phyloP scores from a whole-genome alignment of 2,888 invertebrate species.

The Tipula unca region DNA sequence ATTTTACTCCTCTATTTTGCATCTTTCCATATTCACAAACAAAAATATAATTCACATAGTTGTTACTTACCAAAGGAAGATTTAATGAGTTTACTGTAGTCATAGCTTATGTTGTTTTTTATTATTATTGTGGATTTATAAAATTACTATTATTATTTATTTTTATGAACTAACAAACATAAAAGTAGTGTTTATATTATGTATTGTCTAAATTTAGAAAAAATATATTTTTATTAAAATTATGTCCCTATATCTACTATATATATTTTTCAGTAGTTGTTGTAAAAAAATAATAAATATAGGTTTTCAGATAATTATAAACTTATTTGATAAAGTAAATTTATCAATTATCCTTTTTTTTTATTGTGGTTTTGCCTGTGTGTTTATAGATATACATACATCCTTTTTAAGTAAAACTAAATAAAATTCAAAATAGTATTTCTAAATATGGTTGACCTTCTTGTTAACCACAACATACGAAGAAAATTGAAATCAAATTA shows the following conservation, averaged over 20 bases:
- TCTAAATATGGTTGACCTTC: background rate
- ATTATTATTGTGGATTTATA: background rate
- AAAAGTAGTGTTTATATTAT: background rate
- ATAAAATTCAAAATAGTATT: background rate
- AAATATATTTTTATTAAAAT: background rate
- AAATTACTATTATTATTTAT: background rate
- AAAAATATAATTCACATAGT: background rate
- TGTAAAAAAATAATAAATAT: background rate
- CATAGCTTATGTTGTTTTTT: background rate
- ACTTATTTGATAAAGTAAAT: background rate
- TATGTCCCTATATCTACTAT: background rate
- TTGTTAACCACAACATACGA: background rate
- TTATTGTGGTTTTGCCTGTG: background rate
- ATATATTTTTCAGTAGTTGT: background rate
- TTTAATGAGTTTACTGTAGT: constrained; percentile 15
- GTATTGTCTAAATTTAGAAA: background rate
- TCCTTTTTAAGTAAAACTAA: background rate
- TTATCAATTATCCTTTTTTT: background rate
- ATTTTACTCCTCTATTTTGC: background rate
- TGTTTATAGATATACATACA: background rate
- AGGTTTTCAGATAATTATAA: background rate
- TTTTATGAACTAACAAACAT: background rate
- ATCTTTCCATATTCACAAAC: background rate
- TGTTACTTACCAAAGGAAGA: constrained; percentile 16
- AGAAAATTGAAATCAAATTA: background rate